A percentile compares a stretch with the other conserved stretches of the same genome.
Conservation (phyloP, 2,888 invertebrate genomes). For the Heliothis peltigera region DNA sequence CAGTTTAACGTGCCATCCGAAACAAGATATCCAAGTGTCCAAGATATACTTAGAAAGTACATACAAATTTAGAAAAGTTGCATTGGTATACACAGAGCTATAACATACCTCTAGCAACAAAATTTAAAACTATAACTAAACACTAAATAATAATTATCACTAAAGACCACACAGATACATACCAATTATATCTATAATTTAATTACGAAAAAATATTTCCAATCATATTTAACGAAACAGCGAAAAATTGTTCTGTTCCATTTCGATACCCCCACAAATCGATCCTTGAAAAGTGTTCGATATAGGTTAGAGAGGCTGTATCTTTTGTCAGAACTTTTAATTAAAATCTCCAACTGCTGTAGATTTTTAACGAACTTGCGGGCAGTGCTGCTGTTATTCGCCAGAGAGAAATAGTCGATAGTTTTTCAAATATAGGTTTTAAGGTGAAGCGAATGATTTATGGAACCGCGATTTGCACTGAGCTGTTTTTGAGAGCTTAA, state of each 20-base stretch:
- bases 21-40: no score
- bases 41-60: no score
- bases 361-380: constrained; percentile 64
- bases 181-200: no score
- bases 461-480: not conserved
- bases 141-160: no score
- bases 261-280: constrained; percentile 23
- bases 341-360: constrained; percentile 63
- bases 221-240: not conserved
- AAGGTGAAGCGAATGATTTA: not conserved
- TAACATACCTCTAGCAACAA: no score
- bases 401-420: constrained; percentile 48
- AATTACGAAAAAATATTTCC: no score
- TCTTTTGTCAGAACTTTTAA: constrained; percentile 70
- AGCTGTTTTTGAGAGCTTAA: not conserved
- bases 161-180: no score
- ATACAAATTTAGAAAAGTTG: no score
- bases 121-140: no score
- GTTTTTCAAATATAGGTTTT: constrained; percentile 37
- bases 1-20: no score
- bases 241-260: not conserved
- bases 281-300: constrained; percentile 47
- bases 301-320: constrained; percentile 48
- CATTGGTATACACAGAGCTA: not conserved
- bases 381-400: constrained; percentile 51